phyloP scores from a whole-genome alignment of 2,113 vertebrate species.

The Chaetodon auriga region DNA sequence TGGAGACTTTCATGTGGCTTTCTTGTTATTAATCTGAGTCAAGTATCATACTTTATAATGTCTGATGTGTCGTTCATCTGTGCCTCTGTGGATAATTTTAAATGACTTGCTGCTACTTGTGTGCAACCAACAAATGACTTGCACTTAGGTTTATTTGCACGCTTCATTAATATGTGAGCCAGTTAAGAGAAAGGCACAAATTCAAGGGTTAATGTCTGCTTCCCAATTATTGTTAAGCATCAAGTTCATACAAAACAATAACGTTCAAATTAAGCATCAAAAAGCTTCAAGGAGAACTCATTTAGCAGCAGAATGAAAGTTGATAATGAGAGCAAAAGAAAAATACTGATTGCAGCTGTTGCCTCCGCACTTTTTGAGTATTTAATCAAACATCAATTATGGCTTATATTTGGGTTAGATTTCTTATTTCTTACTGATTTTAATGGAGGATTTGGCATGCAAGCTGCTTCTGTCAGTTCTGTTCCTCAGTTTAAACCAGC shows the following conservation, averaged over 20 bases:
- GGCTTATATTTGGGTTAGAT: not conserved
- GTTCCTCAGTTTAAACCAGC: not conserved
- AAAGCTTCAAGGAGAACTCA: constrained; percentile 17
- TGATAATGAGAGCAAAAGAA: constrained; percentile 13
- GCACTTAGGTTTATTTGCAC: not conserved
- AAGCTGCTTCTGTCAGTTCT: not conserved
- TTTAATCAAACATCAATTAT: constrained; percentile 36
- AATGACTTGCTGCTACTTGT: not conserved
- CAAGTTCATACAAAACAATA: constrained; percentile 22
- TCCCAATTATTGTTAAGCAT: not conserved
- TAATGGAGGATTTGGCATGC: not conserved
- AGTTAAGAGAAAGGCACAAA: not conserved
- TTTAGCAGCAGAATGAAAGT: constrained; percentile 8
- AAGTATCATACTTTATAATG: too few relatives aligned
- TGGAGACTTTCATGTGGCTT: not conserved
- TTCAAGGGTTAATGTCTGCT: not conserved
- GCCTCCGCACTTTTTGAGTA: not conserved
- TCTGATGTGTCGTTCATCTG: too few relatives aligned
- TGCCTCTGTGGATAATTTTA: not conserved
- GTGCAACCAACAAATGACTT: constrained; percentile 1
- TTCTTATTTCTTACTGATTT: not conserved
- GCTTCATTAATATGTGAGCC: constrained; percentile 2
- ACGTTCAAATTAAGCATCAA: constrained; percentile 16
- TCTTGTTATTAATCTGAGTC: too few relatives aligned
- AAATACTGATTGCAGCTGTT: constrained; percentile 17